Evolutionary conservation across 2,888 invertebrate species (phyloP), one percentile per base, ranked within the genome.

Genomic region (Brachyopa scutellaris): DNA sequence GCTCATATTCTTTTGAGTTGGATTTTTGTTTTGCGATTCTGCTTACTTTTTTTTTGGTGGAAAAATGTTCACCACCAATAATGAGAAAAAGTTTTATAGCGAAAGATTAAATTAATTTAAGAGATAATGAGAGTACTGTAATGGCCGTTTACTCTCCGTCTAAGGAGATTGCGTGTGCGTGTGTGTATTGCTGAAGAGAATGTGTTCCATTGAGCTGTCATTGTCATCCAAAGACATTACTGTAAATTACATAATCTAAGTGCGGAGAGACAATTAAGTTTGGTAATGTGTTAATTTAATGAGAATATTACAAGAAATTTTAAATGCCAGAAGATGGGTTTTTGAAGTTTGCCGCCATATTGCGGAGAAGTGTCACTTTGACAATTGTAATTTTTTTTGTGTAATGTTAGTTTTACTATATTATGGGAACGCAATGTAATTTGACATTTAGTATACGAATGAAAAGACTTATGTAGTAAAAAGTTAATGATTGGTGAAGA

Each of bases 11-110:
- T 13, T 57, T 59, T 57, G 57, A 69, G 23, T 19, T 57, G 11
- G 0, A 40, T 9, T 40, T 15, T 17, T n/a, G 7, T 4, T 6
- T 40, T 13, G 6, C 6, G 26, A 5, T 5, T 5, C 26, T 26
- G 3, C 6, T 6, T 26, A 6, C 26, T 45, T 42, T 33, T 53
- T 36, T 6, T 21, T 31, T 53, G 6, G 5, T 61, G 31, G 19
- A 42, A 38, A 40, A 40, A n/a, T 21, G 8, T 49, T 17, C 13
- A n/a, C 51, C 29, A 51, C n/a, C n/a, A n/a, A n/a, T n/a, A 61
- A 61, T 51, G 70, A 51, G 70, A 70, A 70, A 70, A 70, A 70
- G 49, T 70, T 59, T 59, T 36, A 59, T 40, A 40, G 31, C 15
- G 7, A 40, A 17, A 42, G 61, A 70, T 70, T 70, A 70, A 51